Evolutionary conservation across 2,113 vertebrate species (phyloP).

Genomic region (Sarotherodon lohbergeri): DNA sequence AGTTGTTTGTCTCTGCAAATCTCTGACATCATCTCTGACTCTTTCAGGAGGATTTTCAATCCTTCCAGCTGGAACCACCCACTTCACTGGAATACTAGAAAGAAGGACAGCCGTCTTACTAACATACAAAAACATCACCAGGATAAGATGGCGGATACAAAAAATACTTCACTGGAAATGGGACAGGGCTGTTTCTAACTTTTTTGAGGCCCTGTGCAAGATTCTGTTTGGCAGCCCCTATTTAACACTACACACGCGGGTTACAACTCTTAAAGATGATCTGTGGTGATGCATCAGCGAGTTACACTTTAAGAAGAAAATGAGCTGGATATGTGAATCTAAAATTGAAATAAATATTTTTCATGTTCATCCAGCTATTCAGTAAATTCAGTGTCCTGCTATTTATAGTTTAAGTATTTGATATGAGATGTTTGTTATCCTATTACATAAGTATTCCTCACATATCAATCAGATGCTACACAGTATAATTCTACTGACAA

Average conservation of each 20-base stretch:
- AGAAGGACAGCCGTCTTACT: too few relatives aligned
- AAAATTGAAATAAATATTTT: not conserved
- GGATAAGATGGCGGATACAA: fast-evolving
- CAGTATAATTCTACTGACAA: not conserved
- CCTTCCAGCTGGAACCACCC: too few relatives aligned
- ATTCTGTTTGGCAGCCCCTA: too few relatives aligned
- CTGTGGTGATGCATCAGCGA: not conserved
- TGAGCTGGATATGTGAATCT: not conserved
- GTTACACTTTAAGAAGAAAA: not conserved
- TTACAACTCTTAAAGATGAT: not conserved
- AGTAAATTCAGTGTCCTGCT: not conserved
- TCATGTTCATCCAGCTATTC: fast-evolving
- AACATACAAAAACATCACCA: too few relatives aligned
- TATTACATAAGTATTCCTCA: not conserved
- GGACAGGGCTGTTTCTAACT: too few relatives aligned
- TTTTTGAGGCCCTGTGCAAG: too few relatives aligned
- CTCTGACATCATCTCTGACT: too few relatives aligned
- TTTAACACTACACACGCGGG: too few relatives aligned
- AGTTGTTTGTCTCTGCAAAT: too few relatives aligned
- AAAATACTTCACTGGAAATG: too few relatives aligned
- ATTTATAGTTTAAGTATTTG: not conserved
- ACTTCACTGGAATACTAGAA: too few relatives aligned
- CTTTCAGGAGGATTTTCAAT: too few relatives aligned
- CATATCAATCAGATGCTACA: not conserved
- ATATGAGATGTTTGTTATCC: not conserved